Evolutionary conservation across 2,888 invertebrate species (phyloP).

Genomic region (Heliconius charithonia): DNA sequence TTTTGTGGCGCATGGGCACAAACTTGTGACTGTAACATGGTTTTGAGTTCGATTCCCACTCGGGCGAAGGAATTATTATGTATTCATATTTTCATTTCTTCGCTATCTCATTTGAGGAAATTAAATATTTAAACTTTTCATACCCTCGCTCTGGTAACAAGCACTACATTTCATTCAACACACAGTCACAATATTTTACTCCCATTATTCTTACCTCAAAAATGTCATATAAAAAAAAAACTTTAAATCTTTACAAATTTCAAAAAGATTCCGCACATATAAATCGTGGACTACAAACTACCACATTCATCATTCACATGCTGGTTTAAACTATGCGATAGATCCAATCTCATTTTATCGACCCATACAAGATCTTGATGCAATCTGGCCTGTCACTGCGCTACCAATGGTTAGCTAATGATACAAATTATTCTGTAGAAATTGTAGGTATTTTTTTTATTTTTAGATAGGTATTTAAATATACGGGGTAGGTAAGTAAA

Average conservation of each 20-base stretch:
- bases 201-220: no score
- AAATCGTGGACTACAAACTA: background rate
- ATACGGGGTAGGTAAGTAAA: background rate
- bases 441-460: background rate
- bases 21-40: no score
- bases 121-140: no score
- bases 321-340: conserved; percentile 13
- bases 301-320: conserved; percentile 16
- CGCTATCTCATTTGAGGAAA: no score
- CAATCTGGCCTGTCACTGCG: conserved; percentile 20
- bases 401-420: conserved; percentile 26
- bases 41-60: no score
- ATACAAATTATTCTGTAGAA: conserved; percentile 8
- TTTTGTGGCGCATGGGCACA: no score
- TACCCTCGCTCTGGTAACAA: no score
- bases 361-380: conserved; percentile 23
- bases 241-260: background rate
- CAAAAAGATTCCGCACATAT: background rate
- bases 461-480: background rate
- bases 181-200: no score
- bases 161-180: no score
- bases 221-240: no score
- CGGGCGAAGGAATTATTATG: no score
- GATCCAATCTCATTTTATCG: conserved; percentile 25
- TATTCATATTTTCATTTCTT: no score